Evolutionary conservation across 2,797 vertebrate genomes (phyloP).

Genomic region (Chloroceryle amazona): DNA sequence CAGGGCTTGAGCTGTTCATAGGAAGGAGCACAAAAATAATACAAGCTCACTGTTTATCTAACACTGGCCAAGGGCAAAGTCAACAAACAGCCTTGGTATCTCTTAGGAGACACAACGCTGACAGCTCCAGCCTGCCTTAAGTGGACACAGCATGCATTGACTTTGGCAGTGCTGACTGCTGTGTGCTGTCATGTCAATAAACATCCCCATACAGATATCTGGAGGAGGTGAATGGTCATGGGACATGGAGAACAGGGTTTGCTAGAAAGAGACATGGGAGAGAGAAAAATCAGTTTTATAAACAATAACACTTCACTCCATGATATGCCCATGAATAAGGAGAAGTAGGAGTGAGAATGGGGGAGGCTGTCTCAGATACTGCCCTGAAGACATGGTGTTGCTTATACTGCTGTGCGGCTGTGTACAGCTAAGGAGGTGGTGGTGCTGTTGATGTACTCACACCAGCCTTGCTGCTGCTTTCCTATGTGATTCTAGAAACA

Average conservation of each 20-base stretch:
- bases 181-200: slow-evolving; percentile 34
- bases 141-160: background rate
- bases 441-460: background rate
- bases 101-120: background rate
- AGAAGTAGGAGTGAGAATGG: background rate
- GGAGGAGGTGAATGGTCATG: background rate
- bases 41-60: slow-evolving; percentile 30
- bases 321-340: background rate
- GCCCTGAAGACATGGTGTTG: background rate
- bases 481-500: background rate
- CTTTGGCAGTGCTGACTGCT: background rate
- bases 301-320: background rate
- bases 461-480: background rate
- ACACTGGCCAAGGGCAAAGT: slow-evolving; percentile 34
- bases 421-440: background rate
- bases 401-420: background rate
- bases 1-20: background rate
- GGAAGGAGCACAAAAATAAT: slow-evolving; percentile 54
- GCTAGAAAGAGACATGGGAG: background rate
- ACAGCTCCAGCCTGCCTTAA: background rate
- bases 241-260: background rate
- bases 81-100: slow-evolving; percentile 46
- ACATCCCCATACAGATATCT: background rate
- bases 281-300: background rate
- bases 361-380: background rate